A percentile compares a stretch with the other conserved stretches of the same genome.
Evolutionary conservation across 1,140 invertebrate genomes (phyloP).

Genomic region (Neuroterus valhalla): DNA sequence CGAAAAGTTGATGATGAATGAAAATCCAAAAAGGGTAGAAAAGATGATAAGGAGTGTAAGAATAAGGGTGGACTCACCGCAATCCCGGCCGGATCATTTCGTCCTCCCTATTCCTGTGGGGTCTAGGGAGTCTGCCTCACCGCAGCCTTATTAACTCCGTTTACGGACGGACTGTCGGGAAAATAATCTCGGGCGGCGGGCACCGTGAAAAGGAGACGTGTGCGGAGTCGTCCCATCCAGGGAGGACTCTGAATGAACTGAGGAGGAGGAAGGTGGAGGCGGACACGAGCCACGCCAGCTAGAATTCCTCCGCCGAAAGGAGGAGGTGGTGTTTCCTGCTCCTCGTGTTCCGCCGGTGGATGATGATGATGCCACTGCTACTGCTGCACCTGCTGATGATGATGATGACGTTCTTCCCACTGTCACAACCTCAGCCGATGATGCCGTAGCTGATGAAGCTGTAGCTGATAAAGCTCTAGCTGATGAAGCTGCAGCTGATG

Average conservation of each 20-base stretch:
- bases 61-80: conserved; percentile 63
- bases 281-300: conserved; percentile 64
- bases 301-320: conserved; percentile 71
- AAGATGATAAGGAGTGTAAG: background rate
- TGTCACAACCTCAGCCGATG: background rate
- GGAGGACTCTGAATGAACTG: conserved; percentile 70
- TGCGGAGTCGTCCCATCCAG: conserved; percentile 70
- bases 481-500: too few relatives aligned
- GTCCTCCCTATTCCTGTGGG: conserved; percentile 66
- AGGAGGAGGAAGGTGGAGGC: conserved; percentile 65
- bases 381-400: conserved; percentile 25
- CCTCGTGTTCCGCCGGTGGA: conserved; percentile 3
- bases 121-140: conserved; percentile 55
- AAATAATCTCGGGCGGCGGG: conserved; percentile 62
- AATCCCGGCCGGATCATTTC: conserved; percentile 70
- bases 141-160: conserved; percentile 32
- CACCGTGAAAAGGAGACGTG: conserved; percentile 59
- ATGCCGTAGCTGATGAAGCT: too few relatives aligned
- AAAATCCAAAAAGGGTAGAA: conserved; percentile 16
- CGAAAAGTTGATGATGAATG: conserved; percentile 29
- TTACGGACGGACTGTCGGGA: conserved; percentile 41
- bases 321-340: conserved; percentile 35
- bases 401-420: background rate
- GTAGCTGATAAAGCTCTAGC: too few relatives aligned
- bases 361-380: conserved; percentile 34